These are phyloP conservation scores for Cladopsammia gracilis DNA, from an alignment of 64 coral and sea anemone genomes.

Conservation along the genomic window DNA sequence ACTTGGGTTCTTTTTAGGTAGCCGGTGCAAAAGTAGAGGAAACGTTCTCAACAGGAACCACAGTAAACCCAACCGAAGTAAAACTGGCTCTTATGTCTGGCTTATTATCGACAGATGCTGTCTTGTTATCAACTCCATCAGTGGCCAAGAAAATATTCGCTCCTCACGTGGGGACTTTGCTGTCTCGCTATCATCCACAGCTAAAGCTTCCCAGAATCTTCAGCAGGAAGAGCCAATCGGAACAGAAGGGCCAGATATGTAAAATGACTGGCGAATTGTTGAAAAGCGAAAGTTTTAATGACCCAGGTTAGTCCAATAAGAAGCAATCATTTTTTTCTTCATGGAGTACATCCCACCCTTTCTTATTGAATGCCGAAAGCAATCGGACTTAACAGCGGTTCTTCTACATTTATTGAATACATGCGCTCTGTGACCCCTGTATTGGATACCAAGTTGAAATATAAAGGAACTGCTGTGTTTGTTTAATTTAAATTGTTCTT, in stretches of 20 bases:
- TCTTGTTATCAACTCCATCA: constrained; percentile 59
- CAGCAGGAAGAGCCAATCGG: constrained; percentile 69
- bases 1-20: constrained; percentile 13
- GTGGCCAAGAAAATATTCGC: constrained; percentile 90
- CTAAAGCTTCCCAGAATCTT: constrained; percentile 81
- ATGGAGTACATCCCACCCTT: too few relatives aligned
- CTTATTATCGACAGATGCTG: constrained; percentile 47
- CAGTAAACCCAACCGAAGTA: constrained; percentile 20
- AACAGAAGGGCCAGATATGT: constrained; percentile 64
- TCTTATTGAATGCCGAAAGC: too few relatives aligned
- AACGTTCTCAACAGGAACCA: constrained; percentile 17
- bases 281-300: constrained; percentile 77
- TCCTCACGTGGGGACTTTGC: constrained; percentile 82
- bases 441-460: too few relatives aligned
- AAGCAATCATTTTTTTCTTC: too few relatives aligned
- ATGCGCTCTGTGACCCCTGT: too few relatives aligned
- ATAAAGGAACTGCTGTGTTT: too few relatives aligned
- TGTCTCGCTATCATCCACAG: constrained; percentile 74
- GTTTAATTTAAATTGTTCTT: too few relatives aligned
- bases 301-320: constrained; percentile 71
- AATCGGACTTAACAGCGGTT: too few relatives aligned
- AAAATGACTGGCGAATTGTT: constrained; percentile 75
- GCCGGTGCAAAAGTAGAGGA: constrained; percentile 45
- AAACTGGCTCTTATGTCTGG: constrained; percentile 71
- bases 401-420: too few relatives aligned